These are phyloP conservation scores for Leucopsar rothschildi DNA, from an alignment of 2,113 vertebrate genomes.

Conservation along the genomic window DNA sequence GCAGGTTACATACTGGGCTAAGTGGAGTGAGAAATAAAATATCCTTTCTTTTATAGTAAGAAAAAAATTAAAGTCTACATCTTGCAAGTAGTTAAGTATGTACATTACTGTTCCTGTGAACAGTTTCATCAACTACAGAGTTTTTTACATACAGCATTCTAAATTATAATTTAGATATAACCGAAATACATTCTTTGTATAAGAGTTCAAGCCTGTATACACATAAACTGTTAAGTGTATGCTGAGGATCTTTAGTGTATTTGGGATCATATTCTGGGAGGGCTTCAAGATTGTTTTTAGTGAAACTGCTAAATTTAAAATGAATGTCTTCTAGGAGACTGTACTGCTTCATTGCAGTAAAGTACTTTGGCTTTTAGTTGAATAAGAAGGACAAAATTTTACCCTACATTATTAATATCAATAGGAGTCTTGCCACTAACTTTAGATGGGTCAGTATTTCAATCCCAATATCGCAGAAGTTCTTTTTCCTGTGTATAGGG, in stretches of 20 bases:
- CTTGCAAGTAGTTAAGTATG: not conserved
- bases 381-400: not conserved
- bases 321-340: not conserved
- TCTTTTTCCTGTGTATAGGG: not conserved
- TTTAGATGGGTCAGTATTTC: not conserved
- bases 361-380: not conserved
- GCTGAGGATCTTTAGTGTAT: not conserved
- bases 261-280: not conserved
- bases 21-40: not conserved
- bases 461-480: not conserved
- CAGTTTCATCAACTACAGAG: not conserved
- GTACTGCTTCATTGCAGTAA: not conserved
- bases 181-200: not conserved
- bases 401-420: not conserved
- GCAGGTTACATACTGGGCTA: not conserved
- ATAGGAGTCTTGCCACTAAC: not conserved
- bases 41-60: not conserved
- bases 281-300: not conserved
- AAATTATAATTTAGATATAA: not conserved
- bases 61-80: not conserved
- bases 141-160: not conserved
- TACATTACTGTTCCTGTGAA: not conserved
- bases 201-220: not conserved
- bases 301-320: not conserved
- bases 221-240: not conserved